Percentiles rank a stretch among this genome's conserved stretches.
Conservation (phyloP, 2,888 invertebrate species). For the Biston betularia region DNA sequence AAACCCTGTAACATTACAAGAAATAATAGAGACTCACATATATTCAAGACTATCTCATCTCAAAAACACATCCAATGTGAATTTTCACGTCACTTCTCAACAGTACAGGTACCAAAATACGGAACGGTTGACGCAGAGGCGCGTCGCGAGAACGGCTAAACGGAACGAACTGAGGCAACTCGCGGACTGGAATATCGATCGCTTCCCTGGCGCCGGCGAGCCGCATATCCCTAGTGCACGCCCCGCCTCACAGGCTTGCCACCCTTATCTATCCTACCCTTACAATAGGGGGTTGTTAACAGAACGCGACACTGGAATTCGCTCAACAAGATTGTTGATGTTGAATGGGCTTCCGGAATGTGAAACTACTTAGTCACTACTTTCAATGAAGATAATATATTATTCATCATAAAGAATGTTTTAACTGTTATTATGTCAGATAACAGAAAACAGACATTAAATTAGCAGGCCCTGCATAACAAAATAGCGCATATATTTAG, state of each 20-base stretch:
- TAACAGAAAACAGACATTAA: too few species aligned
- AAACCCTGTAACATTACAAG: conserved; percentile 14
- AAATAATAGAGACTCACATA: conserved; percentile 60
- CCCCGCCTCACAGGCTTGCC: conserved; percentile 70
- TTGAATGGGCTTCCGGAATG: conserved; percentile 17
- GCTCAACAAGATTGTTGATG: conserved; percentile 25
- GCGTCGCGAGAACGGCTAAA: conserved; percentile 66
- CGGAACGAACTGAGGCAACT: conserved; percentile 67
- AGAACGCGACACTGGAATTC: conserved; percentile 31
- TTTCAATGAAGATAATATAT: background rate
- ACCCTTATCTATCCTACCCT: conserved; percentile 64
- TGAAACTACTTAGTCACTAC: background rate
- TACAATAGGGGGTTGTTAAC: conserved; percentile 52
- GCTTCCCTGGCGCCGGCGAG: conserved; percentile 80
- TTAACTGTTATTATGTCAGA: too few species aligned
- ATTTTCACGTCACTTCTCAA: conserved; percentile 63
- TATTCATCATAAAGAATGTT: background rate
- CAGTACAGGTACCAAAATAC: conserved; percentile 56
- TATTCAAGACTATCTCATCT: conserved; percentile 75
- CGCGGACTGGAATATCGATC: conserved; percentile 77
- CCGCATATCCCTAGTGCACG: conserved; percentile 82
- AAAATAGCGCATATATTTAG: background rate
- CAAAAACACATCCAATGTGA: conserved; percentile 62
- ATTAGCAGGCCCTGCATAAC: background rate
- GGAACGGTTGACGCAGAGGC: conserved; percentile 60